Conservation (phyloP, 2,888 invertebrate genomes). For the Panopea generosa region DNA sequence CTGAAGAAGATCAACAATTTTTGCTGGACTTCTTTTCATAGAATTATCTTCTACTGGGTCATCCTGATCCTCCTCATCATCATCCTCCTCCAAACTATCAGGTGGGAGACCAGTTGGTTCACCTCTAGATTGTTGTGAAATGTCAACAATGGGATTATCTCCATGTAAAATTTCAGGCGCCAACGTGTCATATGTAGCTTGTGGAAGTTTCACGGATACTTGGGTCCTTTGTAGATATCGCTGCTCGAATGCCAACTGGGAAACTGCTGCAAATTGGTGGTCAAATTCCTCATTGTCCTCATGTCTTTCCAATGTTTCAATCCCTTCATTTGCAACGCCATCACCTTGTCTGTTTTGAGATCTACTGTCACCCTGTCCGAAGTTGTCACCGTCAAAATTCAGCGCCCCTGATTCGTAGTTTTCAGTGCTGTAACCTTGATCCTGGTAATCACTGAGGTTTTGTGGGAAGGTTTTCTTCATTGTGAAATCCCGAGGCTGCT, state of each 20-base stretch:
- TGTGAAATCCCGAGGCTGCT: constrained; percentile 13
- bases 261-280: constrained; percentile 20
- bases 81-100: constrained; percentile 5
- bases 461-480: constrained; percentile 30
- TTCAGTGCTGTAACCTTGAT: neutral
- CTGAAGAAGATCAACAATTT: constrained; percentile 31
- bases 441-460: constrained; percentile 46
- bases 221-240: constrained; percentile 51
- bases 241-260: constrained; percentile 37
- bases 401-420: neutral
- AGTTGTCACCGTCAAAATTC: neutral
- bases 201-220: constrained; percentile 59
- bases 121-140: neutral
- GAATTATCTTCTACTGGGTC: neutral
- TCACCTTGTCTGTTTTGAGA: constrained; percentile 40
- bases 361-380: neutral
- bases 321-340: constrained; percentile 27
- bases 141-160: constrained; percentile 3
- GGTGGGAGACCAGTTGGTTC: constrained; percentile 16
- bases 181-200: constrained; percentile 59
- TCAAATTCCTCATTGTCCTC: constrained; percentile 5
- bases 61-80: neutral
- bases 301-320: constrained; percentile 1
- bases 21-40: constrained; percentile 3
- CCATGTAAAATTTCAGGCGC: constrained; percentile 29